A percentile compares a stretch with the other conserved stretches of the same genome.
These are phyloP conservation scores for Chelonoidis abingdonii DNA, from an alignment of 2,113 vertebrate species.

Conservation along the genomic window DNA sequence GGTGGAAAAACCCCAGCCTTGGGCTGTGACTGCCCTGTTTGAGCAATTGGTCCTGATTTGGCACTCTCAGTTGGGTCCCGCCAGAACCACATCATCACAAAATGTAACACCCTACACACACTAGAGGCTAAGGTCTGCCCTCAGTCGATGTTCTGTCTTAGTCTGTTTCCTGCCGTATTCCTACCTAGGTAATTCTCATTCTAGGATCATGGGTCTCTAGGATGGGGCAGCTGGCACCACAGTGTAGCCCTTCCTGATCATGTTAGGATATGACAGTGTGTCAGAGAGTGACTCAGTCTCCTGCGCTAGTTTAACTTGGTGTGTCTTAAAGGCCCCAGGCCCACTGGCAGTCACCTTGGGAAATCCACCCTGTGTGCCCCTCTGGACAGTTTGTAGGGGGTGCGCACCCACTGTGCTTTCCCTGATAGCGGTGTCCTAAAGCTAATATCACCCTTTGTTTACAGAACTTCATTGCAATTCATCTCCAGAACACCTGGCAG, in stretches of 20 bases:
- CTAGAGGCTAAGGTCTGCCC: not conserved
- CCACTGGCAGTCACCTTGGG: not conserved
- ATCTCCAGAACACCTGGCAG: conserved; percentile 59
- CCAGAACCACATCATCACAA: too few relatives aligned
- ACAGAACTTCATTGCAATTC: conserved; percentile 42
- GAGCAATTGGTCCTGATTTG: too few relatives aligned
- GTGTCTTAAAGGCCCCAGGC: not conserved
- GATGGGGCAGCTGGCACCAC: not conserved
- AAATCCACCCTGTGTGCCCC: too few relatives aligned
- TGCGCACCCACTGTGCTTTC: conserved; percentile 7
- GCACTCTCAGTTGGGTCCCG: too few relatives aligned
- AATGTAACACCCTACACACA: not conserved
- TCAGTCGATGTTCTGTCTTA: too few relatives aligned
- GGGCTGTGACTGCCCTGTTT: too few relatives aligned
- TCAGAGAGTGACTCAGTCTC: not conserved
- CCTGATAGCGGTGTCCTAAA: conserved; percentile 39
- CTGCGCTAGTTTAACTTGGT: not conserved
- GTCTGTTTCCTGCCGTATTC: not conserved
- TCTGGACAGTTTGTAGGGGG: too few relatives aligned
- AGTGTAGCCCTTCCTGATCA: not conserved
- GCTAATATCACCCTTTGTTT: conserved; percentile 56
- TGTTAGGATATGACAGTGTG: not conserved
- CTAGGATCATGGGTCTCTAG: not conserved
- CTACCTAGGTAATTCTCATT: not conserved
- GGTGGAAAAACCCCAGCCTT: too few relatives aligned